Percentiles rank a stretch among this genome's conserved stretches.
Conservation (phyloP, 2,797 vertebrate species). For the Sebastes taczanowskii region DNA sequence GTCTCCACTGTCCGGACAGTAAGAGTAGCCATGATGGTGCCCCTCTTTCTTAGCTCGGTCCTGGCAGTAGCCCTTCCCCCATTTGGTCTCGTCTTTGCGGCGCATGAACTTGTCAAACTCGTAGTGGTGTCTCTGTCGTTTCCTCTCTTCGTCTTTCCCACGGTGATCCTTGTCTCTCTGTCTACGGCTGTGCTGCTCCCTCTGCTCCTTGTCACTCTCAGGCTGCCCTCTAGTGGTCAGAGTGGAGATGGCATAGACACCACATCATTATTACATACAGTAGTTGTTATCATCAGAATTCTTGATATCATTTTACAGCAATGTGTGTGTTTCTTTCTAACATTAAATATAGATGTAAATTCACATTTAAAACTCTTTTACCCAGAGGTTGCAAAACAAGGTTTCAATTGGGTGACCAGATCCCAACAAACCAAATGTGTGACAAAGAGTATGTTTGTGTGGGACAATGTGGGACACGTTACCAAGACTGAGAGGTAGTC, state of each 20-base stretch:
- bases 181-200: conserved; percentile 87
- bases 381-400: neutral
- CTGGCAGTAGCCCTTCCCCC: conserved; percentile 92
- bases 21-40: conserved; percentile 86
- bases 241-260: conserved; percentile 2
- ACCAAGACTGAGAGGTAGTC: no score
- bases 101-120: conserved; percentile 92
- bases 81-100: conserved; percentile 93
- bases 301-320: neutral
- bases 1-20: conserved; percentile 86
- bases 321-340: neutral
- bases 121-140: conserved; percentile 89
- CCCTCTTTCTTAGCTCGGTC: conserved; percentile 91
- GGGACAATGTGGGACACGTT: no score
- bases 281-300: neutral
- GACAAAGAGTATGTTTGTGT: no score
- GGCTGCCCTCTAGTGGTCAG: conserved; percentile 77
- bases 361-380: neutral
- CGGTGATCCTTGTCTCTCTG: conserved; percentile 91
- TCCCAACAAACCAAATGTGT: no score
- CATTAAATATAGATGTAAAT: neutral
- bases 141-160: conserved; percentile 87
- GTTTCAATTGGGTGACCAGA: neutral
- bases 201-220: conserved; percentile 92
- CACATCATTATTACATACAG: neutral